phyloP scores from a whole-genome alignment of 2,797 vertebrate genomes.

The Falco berigora region DNA sequence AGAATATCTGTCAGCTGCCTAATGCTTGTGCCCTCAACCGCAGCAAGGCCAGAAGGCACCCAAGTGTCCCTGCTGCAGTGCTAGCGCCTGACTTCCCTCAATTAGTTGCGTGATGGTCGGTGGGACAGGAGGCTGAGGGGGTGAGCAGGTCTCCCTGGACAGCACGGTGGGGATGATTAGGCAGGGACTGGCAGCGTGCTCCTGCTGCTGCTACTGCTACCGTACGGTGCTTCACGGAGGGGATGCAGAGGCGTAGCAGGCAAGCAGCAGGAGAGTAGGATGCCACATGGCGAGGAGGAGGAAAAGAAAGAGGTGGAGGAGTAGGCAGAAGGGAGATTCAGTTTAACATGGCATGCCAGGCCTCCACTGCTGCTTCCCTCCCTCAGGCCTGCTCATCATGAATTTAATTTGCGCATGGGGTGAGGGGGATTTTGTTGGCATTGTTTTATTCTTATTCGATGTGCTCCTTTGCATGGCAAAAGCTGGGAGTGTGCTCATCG shows the following conservation, averaged over 20 bases:
- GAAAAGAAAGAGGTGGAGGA: conserved; percentile 68
- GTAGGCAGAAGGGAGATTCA: conserved; percentile 69
- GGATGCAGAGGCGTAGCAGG: conserved; percentile 66
- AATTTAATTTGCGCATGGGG: conserved; percentile 64
- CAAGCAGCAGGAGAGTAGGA: conserved; percentile 69
- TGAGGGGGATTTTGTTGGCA: conserved; percentile 63
- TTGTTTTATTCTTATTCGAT: conserved; percentile 45
- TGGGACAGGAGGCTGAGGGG: neutral
- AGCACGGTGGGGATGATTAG: neutral
- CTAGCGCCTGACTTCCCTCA: neutral
- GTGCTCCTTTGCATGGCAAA: conserved; percentile 51
- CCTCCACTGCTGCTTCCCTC: conserved; percentile 65
- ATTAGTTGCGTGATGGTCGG: neutral
- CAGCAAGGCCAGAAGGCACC: neutral
- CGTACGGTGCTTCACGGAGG: conserved; percentile 14
- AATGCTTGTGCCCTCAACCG: neutral
- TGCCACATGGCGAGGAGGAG: conserved; percentile 68
- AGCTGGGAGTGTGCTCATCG: neutral
- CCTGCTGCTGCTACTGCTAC: conserved; percentile 44
- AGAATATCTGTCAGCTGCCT: neutral
- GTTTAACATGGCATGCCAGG: conserved; percentile 67
- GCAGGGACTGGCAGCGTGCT: conserved; percentile 50
- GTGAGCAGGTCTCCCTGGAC: neutral
- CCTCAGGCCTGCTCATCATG: conserved; percentile 66
- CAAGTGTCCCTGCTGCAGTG: fast-evolving